Evolutionary conservation across 1,140 invertebrate species (phyloP), one percentile per base, ranked within the genome.

Genomic region (Delia radicum): DNA sequence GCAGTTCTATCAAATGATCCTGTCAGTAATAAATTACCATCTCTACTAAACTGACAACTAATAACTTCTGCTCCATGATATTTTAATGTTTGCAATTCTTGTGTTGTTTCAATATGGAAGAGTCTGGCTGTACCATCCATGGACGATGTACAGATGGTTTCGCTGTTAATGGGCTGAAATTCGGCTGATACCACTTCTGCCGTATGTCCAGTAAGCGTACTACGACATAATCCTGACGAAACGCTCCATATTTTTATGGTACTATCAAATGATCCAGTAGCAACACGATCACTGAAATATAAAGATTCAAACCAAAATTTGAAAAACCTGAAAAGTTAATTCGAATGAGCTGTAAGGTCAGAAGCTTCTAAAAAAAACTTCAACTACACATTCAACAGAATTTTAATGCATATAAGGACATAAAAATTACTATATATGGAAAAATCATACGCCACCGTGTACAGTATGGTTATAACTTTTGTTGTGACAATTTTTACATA

Each of bases 231-330:
- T 0, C 92, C 93, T 1, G 88, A 91, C n/a, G 65, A 42, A 10
- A 79, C 63, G 2, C 81, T 79, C 94, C 93, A 95, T 67, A 95
- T 85, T 78, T 89, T 91, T 27, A 91, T 92, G 0, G 93, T 94
- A 83, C 92, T 93, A 84, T 95, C 94, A 84, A 95, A 95, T 0
- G 93, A 94, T 33, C 92, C 93, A 0, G 93, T 94, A 28, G 93
- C 86, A 18, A 94, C 91, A 85, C 91, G 91, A 80, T 94, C 91
- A 65, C 93, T 94, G 81, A 69, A 73, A 63, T 28, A n/a, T n/a
- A n/a, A n/a, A n/a, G n/a, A n/a, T n/a, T n/a, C n/a, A n/a, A n/a
- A n/a, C n/a, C n/a, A n/a, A n/a, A n/a, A n/a, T n/a, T n/a, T n/a
- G n/a, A n/a, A n/a, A n/a, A n/a, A n/a, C n/a, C n/a, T n/a, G n/a